phyloP scores from a whole-genome alignment of 2,113 vertebrate species.

The Bos javanicus region DNA sequence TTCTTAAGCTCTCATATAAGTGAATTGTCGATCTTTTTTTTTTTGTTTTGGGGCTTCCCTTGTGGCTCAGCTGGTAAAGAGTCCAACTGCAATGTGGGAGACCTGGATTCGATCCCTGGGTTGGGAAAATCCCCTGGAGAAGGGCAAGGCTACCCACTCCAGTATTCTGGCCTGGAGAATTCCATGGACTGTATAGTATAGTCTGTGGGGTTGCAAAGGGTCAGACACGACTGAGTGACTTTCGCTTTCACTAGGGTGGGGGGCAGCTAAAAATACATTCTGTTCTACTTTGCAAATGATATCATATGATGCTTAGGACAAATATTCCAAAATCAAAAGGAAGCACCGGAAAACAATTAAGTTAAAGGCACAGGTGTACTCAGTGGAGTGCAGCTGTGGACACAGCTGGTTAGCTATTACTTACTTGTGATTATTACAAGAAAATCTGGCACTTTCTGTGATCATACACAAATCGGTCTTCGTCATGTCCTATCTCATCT shows the following conservation, averaged over 20 bases:
- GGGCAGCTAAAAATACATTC: not conserved
- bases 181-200: too few species aligned
- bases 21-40: not conserved
- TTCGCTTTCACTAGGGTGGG: too few species aligned
- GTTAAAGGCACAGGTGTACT: slow-evolving; percentile 73
- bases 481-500: slow-evolving; percentile 71
- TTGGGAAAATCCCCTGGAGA: too few species aligned
- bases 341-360: slow-evolving; percentile 76
- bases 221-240: too few species aligned
- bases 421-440: slow-evolving; percentile 76
- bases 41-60: not conserved
- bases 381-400: slow-evolving; percentile 72
- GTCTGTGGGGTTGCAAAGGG: too few species aligned
- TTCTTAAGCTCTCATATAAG: not conserved
- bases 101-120: too few species aligned
- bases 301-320: slow-evolving; percentile 61
- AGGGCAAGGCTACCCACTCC: too few species aligned
- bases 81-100: too few species aligned
- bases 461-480: slow-evolving; percentile 78
- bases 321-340: slow-evolving; percentile 74
- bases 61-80: too few species aligned
- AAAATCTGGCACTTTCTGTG: slow-evolving; percentile 77
- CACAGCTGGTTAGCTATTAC: slow-evolving; percentile 85
- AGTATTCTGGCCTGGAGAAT: too few species aligned
- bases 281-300: slow-evolving; percentile 68